Base-by-base conservation (phyloP, 2,888 invertebrate genomes). In the Xestia c-nigrum region DNA sequence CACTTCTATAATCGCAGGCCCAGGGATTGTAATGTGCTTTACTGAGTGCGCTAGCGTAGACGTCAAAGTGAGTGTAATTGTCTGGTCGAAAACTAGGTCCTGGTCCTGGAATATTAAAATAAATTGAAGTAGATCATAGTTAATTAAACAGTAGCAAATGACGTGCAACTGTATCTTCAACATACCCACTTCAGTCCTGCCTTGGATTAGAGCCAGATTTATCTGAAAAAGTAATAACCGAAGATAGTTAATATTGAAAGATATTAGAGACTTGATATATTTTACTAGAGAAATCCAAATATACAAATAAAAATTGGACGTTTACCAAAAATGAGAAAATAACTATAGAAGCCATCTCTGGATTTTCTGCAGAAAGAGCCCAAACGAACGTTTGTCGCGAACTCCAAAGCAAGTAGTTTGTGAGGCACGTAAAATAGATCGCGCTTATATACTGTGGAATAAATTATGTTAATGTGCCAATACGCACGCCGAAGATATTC, bases 381-480 rank as follows among this genome's bases (percentile, higher is more conserved):
- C 78, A 52, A 73, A 65, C 40, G 65, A 67, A 80, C 83, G 87
- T 79, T 80, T 74, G 78, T 64, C 63, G 69, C 69, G 59, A 67
- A 78, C 73, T 65, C 74, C 65, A 63, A 80, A 76, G 76, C 65
- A 64, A 86, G 80, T 84, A 85, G 83, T 77, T 85, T 80, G 82
- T 84, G 84, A 82, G 61, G 61, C 71, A 77, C 59, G 71, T 68
- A 57, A 76, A 84, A 81, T 69, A 80, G 63, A 61, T 74, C 69
- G 81, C 52, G 86, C 84, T 88, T 89, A 88, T 89, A 89, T 89
- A 89, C 80, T n/a, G 84, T 74, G 66, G 84, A 78, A 86, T 85
- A 83, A 75, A 85, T 83, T 84, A 87, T 85, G 81, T 73, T 64
- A 84, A 85, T 85, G 14, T 40, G 57, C 40, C 40, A 82, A 63